A percentile compares a stretch with the other conserved stretches of the same genome.
These are phyloP conservation scores for Petrocephalus zakoni DNA, from an alignment of 2,113 vertebrate species.

Conservation along the genomic window DNA sequence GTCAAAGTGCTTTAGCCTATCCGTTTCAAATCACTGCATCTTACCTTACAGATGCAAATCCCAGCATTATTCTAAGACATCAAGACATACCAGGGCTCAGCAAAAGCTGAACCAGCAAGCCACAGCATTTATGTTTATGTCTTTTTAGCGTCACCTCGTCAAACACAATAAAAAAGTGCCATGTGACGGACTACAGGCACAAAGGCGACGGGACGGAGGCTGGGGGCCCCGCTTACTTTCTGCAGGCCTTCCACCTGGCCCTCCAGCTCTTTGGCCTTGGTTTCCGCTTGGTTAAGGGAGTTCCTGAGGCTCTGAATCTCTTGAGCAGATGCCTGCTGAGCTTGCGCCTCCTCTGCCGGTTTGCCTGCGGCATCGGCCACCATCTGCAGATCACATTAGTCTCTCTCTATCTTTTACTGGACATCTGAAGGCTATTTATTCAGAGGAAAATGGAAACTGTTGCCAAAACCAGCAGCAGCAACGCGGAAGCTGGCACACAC, in stretches of 20 bases:
- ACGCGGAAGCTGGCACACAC: background rate
- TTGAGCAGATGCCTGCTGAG: conserved; percentile 74
- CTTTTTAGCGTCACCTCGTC: no score
- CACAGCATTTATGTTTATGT: background rate
- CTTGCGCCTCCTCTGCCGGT: conserved; percentile 71
- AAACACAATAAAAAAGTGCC: no score
- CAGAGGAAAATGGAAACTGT: background rate
- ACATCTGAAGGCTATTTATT: background rate
- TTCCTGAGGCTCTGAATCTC: conserved; percentile 80
- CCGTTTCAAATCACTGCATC: background rate
- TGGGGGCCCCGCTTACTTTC: conserved; percentile 62
- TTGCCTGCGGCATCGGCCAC: conserved; percentile 69
- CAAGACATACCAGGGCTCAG: background rate
- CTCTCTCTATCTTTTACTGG: background rate
- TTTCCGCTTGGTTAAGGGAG: conserved; percentile 72
- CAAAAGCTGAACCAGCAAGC: background rate
- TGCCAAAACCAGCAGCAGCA: background rate
- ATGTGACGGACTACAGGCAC: no score
- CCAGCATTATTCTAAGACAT: background rate
- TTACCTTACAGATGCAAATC: background rate
- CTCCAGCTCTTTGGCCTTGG: conserved; percentile 72
- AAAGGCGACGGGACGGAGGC: no score
- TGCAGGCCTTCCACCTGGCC: conserved; percentile 76
- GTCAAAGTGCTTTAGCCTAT: no score
- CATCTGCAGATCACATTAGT: conserved; percentile 52